Conservation (phyloP, 2,113 vertebrate genomes). For the Halcyon senegalensis region DNA sequence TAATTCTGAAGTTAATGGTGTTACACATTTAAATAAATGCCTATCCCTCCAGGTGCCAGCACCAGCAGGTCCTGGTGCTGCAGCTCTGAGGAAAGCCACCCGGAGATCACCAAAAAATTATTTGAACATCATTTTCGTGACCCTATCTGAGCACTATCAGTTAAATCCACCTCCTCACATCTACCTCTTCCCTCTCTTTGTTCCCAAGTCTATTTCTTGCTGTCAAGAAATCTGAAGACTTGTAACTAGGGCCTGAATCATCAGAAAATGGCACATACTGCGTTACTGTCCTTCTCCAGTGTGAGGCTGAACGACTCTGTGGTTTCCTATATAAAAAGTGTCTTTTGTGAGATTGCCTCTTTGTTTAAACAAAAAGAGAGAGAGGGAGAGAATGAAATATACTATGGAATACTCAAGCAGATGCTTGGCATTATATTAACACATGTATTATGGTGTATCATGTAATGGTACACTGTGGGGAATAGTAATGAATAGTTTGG, state of each 20-base stretch:
- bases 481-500: constrained; percentile 82
- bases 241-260: background rate
- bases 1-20: background rate
- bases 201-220: background rate
- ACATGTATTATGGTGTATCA: constrained; percentile 81
- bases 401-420: constrained; percentile 73
- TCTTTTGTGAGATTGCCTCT: constrained; percentile 69
- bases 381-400: constrained; percentile 65
- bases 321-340: constrained; percentile 43
- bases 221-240: background rate
- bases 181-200: background rate
- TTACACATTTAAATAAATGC: background rate
- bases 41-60: background rate
- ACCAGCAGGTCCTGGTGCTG: background rate
- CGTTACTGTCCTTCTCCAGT: constrained; percentile 15
- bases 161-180: background rate
- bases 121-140: background rate
- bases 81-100: background rate
- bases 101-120: background rate
- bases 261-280: background rate
- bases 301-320: constrained; percentile 14
- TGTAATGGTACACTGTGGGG: constrained; percentile 81
- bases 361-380: constrained; percentile 74
- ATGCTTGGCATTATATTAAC: constrained; percentile 78
- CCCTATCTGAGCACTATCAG: background rate